Conservation (phyloP, 2,888 invertebrate genomes). For the Pollenia griseotomentosa region DNA sequence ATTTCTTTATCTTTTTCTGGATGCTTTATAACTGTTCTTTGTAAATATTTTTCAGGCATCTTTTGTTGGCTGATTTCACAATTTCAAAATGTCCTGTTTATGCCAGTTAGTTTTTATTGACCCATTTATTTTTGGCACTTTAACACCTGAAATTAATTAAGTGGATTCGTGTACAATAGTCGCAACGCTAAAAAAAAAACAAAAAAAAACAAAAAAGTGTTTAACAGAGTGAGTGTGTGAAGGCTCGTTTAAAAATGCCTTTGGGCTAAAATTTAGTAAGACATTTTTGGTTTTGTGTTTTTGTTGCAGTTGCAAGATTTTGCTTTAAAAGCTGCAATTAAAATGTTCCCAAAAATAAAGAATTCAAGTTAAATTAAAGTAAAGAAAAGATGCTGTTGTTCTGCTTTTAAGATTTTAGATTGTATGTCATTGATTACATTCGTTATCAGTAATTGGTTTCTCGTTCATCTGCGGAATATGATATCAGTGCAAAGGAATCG, state of each 20-base stretch:
- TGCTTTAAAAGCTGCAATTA: conserved; percentile 62
- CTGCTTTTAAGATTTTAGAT: conserved; percentile 58
- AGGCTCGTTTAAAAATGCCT: conserved; percentile 53
- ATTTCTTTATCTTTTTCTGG: conserved; percentile 25
- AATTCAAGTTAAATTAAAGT: not conserved
- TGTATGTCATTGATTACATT: conserved; percentile 36
- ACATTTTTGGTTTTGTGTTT: conserved; percentile 3
- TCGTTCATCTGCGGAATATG: conserved; percentile 53
- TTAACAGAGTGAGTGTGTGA: conserved; percentile 14
- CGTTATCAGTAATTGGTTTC: conserved; percentile 49
- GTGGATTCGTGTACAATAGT: conserved; percentile 34
- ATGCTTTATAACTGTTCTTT: conserved; percentile 57
- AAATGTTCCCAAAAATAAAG: conserved; percentile 18
- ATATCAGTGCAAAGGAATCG: conserved; percentile 58
- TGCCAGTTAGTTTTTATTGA: conserved; percentile 70
- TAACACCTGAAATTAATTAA: conserved; percentile 74
- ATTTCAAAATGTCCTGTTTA: conserved; percentile 67
- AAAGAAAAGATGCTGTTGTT: conserved; percentile 23
- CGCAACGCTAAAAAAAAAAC: not conserved
- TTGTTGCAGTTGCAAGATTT: conserved; percentile 31
- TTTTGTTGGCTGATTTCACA: conserved; percentile 25
- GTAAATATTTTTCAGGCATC: not conserved
- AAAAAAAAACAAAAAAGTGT: not conserved
- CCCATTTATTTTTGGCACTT: conserved; percentile 73
- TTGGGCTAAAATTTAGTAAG: conserved; percentile 55